phyloP scores from a whole-genome alignment of 2,888 invertebrate genomes.

The Nomada hirtipes region DNA sequence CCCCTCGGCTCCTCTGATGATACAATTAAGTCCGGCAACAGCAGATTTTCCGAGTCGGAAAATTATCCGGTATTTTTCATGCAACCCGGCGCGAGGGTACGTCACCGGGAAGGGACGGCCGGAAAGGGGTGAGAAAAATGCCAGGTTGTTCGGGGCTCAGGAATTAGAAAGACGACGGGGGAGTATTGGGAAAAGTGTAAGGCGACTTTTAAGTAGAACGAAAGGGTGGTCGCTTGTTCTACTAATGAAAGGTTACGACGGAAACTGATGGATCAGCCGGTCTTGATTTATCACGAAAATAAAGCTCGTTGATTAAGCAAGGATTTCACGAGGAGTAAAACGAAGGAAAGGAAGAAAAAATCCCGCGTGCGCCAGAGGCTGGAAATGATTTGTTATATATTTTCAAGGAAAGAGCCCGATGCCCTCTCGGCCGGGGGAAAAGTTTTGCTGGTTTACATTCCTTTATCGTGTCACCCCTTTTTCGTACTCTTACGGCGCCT shows the following conservation, averaged over 20 bases:
- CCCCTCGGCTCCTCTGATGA: conserved; percentile 80
- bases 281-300: conserved; percentile 50
- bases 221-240: conserved; percentile 53
- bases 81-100: conserved; percentile 68
- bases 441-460: conserved; percentile 42
- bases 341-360: conserved; percentile 7
- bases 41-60: conserved; percentile 81
- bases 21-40: conserved; percentile 83
- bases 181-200: conserved; percentile 55
- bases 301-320: conserved; percentile 48
- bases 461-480: conserved; percentile 39
- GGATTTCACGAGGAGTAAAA: conserved; percentile 1
- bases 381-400: conserved; percentile 31
- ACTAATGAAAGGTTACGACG: conserved; percentile 66
- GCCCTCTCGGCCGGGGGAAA: neutral
- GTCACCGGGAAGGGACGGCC: conserved; percentile 61
- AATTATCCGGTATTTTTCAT: conserved; percentile 84
- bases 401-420: neutral
- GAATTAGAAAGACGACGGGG: conserved; percentile 75
- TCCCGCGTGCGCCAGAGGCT: neutral
- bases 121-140: conserved; percentile 79
- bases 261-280: conserved; percentile 44
- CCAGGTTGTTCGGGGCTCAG: conserved; percentile 73
- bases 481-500: conserved; percentile 20
- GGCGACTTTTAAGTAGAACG: conserved; percentile 60